Percentiles rank a stretch among this genome's conserved stretches.
These are phyloP conservation scores for Petrolisthes manimaculis DNA, from an alignment of 2,888 invertebrate genomes.

Conservation along the genomic window DNA sequence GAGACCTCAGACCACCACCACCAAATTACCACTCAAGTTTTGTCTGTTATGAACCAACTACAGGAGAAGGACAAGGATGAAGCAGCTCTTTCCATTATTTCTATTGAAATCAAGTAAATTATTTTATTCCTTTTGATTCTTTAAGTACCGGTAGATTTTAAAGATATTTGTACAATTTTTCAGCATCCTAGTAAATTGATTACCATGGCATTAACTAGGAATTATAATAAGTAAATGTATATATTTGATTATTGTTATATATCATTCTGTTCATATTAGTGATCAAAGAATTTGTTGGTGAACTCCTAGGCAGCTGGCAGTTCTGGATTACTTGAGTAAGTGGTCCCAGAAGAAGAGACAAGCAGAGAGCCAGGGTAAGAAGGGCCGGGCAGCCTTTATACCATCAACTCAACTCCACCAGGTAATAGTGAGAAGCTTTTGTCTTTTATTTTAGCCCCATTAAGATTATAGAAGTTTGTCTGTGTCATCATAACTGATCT, in stretches of 20 bases:
- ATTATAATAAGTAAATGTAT: slow-evolving; percentile 66
- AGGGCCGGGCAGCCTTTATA: slow-evolving; percentile 45
- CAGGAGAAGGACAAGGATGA: slow-evolving; percentile 39
- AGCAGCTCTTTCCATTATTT: background rate
- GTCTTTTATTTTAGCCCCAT: too few relatives aligned
- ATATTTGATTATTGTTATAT: too few relatives aligned
- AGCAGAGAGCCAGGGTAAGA: slow-evolving; percentile 43
- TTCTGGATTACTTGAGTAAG: slow-evolving; percentile 71
- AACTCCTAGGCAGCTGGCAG: slow-evolving; percentile 62
- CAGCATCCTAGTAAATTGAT: too few relatives aligned
- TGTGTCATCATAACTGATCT: too few relatives aligned
- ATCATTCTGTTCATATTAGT: too few relatives aligned
- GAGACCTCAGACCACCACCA: slow-evolving; percentile 47
- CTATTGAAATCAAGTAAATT: slow-evolving; percentile 49
- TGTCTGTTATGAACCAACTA: slow-evolving; percentile 51
- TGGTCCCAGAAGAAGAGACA: slow-evolving; percentile 67
- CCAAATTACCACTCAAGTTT: slow-evolving; percentile 48
- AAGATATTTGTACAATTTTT: too few relatives aligned
- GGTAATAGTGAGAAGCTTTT: background rate
- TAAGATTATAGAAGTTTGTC: too few relatives aligned
- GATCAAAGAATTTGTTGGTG: background rate
- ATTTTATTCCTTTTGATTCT: too few relatives aligned
- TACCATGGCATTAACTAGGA: too few relatives aligned
- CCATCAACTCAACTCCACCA: slow-evolving; percentile 53
- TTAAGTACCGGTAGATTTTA: slow-evolving; percentile 72